Evolutionary conservation across 1,140 invertebrate species (phyloP).

Genomic region (Tetramorium simillimum): DNA sequence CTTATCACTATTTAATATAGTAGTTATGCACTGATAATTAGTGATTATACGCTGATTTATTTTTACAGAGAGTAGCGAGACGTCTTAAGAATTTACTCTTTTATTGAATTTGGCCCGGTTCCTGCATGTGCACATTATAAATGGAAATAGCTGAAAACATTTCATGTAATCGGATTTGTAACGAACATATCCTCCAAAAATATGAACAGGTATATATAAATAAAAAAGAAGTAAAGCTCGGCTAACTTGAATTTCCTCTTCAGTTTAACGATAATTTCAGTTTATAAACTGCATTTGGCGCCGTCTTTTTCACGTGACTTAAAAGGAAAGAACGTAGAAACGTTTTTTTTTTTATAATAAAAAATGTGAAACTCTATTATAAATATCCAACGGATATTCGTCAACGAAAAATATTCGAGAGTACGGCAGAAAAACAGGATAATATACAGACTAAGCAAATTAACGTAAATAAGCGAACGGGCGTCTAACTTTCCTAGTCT

Average conservation of each 20-base stretch:
- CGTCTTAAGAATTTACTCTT: too few relatives aligned
- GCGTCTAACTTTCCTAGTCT: slow-evolving; percentile 32
- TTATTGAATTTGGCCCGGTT: too few relatives aligned
- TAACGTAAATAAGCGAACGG: slow-evolving; percentile 45
- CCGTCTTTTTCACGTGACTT: neutral
- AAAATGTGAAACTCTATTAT: neutral
- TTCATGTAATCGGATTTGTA: neutral
- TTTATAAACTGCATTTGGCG: neutral
- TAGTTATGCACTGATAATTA: too few relatives aligned
- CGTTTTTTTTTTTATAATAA: neutral
- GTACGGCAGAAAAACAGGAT: neutral
- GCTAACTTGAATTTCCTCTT: neutral
- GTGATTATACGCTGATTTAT: too few relatives aligned
- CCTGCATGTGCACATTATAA: too few relatives aligned
- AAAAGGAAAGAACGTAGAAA: neutral
- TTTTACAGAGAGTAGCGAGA: too few relatives aligned
- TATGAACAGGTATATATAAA: neutral
- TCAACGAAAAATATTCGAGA: neutral
- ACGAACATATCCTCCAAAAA: neutral
- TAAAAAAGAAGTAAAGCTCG: neutral
- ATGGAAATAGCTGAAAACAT: neutral
- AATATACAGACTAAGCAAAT: slow-evolving; percentile 18
- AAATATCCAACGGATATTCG: neutral
- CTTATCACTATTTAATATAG: too few relatives aligned
- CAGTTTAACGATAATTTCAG: neutral